These are phyloP conservation scores for Anguilla megastoma DNA, from an alignment of 2,797 vertebrate species.

Conservation along the genomic window DNA sequence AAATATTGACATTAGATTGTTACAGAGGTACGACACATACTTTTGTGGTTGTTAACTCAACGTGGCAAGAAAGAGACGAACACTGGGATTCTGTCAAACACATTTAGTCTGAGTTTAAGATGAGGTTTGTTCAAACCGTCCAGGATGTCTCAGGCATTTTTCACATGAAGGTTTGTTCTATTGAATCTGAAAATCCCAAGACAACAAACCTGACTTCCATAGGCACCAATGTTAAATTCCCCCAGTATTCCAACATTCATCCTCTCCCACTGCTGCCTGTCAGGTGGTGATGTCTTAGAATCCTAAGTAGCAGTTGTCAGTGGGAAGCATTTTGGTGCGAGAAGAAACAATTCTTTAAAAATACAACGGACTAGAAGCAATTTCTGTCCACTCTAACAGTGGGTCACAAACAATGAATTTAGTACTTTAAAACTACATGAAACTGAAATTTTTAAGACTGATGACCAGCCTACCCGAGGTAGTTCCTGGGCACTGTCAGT, in stretches of 20 bases:
- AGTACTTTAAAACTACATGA: not conserved
- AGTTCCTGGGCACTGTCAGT: not conserved
- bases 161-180: not conserved
- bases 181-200: conserved; percentile 2
- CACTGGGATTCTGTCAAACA: not conserved
- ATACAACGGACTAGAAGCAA: not conserved
- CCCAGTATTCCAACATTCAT: not conserved
- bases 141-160: not conserved
- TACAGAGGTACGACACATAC: not conserved
- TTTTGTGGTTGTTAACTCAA: not conserved
- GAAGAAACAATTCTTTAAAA: not conserved
- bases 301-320: not conserved
- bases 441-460: not conserved
- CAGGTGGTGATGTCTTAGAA: not conserved
- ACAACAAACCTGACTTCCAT: not conserved
- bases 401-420: not conserved
- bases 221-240: not conserved
- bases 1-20: not conserved
- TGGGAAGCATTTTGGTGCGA: not conserved
- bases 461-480: not conserved
- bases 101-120: not conserved
- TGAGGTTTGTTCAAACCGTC: not conserved
- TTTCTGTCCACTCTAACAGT: not conserved
- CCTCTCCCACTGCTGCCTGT: not conserved
- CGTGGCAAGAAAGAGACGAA: not conserved